phyloP scores from a whole-genome alignment of 2,888 invertebrate genomes.

The Drosophila algonquin region DNA sequence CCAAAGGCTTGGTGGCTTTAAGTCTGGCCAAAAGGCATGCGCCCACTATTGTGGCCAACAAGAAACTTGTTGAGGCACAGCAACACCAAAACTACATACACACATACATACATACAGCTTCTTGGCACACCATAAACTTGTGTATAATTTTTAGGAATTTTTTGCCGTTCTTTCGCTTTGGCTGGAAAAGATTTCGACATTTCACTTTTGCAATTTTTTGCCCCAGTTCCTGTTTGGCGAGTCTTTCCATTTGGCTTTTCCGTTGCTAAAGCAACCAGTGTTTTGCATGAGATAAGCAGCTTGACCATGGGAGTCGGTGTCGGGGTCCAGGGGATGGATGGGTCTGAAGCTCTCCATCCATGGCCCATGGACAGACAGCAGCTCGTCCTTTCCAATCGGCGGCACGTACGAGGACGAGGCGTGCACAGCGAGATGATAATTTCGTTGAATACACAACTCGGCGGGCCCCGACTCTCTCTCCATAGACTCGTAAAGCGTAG shows the following conservation, averaged over 20 bases:
- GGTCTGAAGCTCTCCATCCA: slow-evolving; percentile 30
- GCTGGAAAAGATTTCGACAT: slow-evolving; percentile 53
- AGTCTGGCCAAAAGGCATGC: slow-evolving; percentile 5
- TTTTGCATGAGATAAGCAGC: slow-evolving; percentile 76
- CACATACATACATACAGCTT: slow-evolving; percentile 9
- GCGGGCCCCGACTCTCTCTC: slow-evolving; percentile 43
- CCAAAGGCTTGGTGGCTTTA: not conserved
- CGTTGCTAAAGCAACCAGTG: slow-evolving; percentile 69
- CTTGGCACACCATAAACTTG: slow-evolving; percentile 57
- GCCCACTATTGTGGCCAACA: slow-evolving; percentile 10
- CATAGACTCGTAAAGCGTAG: not conserved
- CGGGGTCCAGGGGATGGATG: not conserved
- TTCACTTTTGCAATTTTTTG: slow-evolving; percentile 59
- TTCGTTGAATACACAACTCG: slow-evolving; percentile 65
- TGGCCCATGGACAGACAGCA: slow-evolving; percentile 55
- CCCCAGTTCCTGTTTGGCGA: slow-evolving; percentile 65
- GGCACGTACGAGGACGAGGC: slow-evolving; percentile 60
- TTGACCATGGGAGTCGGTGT: slow-evolving; percentile 28
- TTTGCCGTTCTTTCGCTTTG: slow-evolving; percentile 34
- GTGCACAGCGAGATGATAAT: slow-evolving; percentile 66
- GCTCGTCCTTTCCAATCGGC: slow-evolving; percentile 32
- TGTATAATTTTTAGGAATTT: slow-evolving; percentile 48
- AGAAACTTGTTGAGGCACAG: slow-evolving; percentile 69
- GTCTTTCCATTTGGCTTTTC: slow-evolving; percentile 32
- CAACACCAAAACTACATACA: slow-evolving; percentile 9